A percentile compares a stretch with the other conserved stretches of the same genome.
phyloP scores from a whole-genome alignment of 2,888 invertebrate genomes.

The Mamestra brassicae region DNA sequence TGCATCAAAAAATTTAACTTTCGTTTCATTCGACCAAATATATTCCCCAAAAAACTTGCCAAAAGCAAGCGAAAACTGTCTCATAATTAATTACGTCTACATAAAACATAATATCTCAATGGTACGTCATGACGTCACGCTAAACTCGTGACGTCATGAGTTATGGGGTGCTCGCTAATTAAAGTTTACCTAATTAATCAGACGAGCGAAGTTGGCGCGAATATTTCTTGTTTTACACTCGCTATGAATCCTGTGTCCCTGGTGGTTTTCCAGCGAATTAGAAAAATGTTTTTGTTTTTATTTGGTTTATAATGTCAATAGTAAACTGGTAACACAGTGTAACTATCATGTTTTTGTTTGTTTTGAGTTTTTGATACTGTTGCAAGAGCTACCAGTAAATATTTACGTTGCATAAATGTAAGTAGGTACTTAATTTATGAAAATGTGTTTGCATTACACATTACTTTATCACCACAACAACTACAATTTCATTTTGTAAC shows the following conservation, averaged over 20 bases:
- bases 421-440: not conserved
- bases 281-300: slow-evolving; percentile 18
- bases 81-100: slow-evolving; percentile 40
- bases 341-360: too few relatives aligned
- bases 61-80: slow-evolving; percentile 24
- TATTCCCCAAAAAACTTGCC: not conserved
- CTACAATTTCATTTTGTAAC: not conserved
- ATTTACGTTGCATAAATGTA: not conserved
- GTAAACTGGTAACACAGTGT: not conserved
- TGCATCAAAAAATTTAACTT: not conserved
- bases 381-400: not conserved
- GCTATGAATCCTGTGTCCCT: slow-evolving; percentile 37
- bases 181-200: slow-evolving; percentile 83
- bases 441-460: slow-evolving; percentile 1
- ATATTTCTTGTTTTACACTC: slow-evolving; percentile 64
- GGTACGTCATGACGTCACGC: slow-evolving; percentile 63
- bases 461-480: slow-evolving; percentile 11
- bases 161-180: slow-evolving; percentile 77
- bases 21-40: not conserved
- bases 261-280: slow-evolving; percentile 28
- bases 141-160: slow-evolving; percentile 71
- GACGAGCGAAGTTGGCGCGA: slow-evolving; percentile 64
- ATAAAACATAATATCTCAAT: slow-evolving; percentile 60
- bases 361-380: not conserved
- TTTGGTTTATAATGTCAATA: not conserved